Evolutionary conservation across 2,797 vertebrate species (phyloP).

Genomic region (Phrynocephalus vlangalii): DNA sequence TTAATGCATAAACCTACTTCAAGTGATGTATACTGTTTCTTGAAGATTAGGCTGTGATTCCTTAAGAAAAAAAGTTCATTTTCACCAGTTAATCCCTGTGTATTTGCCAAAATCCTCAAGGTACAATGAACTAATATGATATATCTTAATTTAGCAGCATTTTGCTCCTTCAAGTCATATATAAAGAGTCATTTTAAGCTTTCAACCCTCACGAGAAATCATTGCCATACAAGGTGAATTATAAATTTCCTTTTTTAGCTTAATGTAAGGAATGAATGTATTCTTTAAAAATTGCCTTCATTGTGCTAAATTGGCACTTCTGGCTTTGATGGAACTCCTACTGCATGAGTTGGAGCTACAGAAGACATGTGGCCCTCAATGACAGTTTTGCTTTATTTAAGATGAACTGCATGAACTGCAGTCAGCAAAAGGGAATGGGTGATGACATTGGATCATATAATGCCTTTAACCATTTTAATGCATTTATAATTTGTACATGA

Average conservation of each 20-base stretch:
- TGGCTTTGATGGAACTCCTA: constrained; percentile 25
- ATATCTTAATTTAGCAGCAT: constrained; percentile 3
- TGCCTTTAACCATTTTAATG: constrained; percentile 3
- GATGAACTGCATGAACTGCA: constrained; percentile 14
- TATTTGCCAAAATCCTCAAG: constrained; percentile 34
- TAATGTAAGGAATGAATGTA: constrained; percentile 24
- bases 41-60: not conserved
- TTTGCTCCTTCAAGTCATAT: constrained; percentile 26
- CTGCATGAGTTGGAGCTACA: constrained; percentile 30
- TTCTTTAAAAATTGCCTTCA: constrained; percentile 25
- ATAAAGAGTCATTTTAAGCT: constrained; percentile 25
- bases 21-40: not conserved
- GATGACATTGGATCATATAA: not conserved
- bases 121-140: constrained; percentile 25
- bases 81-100: not conserved
- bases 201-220: constrained; percentile 35
- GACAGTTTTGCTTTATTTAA: constrained; percentile 33
- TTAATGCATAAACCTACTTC: not conserved
- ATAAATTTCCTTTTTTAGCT: constrained; percentile 26
- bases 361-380: constrained; percentile 29
- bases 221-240: constrained; percentile 23
- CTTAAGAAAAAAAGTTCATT: constrained; percentile 6
- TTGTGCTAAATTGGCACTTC: constrained; percentile 40
- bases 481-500: constrained; percentile 34
- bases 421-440: constrained; percentile 23